These are phyloP conservation scores for Hetaerina americana DNA, from an alignment of 1,140 invertebrate species.

Conservation along the genomic window DNA sequence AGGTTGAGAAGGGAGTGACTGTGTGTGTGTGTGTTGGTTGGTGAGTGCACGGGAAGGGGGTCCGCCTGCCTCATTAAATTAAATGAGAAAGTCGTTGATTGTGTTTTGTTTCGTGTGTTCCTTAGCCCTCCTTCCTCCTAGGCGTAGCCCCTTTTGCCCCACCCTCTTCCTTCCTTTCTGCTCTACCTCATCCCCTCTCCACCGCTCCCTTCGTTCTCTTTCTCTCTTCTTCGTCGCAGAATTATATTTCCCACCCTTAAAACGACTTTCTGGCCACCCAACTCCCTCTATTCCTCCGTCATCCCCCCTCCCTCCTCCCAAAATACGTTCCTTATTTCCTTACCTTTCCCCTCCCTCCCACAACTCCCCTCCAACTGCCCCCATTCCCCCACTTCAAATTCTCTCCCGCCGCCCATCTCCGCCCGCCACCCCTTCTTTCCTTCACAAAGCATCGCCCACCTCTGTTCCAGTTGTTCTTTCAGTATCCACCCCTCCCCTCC, in stretches of 20 bases:
- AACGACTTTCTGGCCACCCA: not conserved
- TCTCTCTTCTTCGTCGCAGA: not conserved
- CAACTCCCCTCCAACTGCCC: not conserved
- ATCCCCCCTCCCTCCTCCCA: not conserved
- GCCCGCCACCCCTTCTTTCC: not conserved
- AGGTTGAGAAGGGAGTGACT: not conserved
- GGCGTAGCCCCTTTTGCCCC: not conserved
- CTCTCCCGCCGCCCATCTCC: not conserved
- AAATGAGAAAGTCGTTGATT: not conserved
- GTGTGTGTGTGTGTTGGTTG: not conserved
- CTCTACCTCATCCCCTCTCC: too few species aligned
- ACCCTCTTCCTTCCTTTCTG: too few species aligned
- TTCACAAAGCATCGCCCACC: not conserved
- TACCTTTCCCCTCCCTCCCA: not conserved
- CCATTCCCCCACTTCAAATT: not conserved
- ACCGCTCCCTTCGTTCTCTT: too few species aligned
- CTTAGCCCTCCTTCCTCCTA: not conserved
- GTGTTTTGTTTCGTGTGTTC: not conserved
- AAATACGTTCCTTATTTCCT: not conserved
- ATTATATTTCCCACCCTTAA: not conserved
- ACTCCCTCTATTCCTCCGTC: not conserved
- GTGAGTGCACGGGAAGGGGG: not conserved
- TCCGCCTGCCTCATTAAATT: not conserved
- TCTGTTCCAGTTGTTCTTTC: not conserved
- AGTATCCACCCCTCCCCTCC: not conserved